Evolutionary conservation across 2,888 invertebrate genomes (phyloP).

Genomic region (Drosophila siamana): DNA sequence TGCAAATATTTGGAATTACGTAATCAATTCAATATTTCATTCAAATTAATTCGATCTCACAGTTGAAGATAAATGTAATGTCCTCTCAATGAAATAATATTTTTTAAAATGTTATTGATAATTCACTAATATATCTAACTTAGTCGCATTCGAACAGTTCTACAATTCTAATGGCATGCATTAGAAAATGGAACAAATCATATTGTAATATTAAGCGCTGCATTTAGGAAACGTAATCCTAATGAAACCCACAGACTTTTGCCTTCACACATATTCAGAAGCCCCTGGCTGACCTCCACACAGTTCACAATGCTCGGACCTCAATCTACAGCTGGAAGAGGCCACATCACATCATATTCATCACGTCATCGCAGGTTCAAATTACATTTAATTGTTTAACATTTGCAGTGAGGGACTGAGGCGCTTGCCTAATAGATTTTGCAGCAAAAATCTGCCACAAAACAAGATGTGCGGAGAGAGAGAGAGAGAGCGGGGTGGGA

Average conservation of each 20-base stretch:
- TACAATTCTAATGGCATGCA: neutral
- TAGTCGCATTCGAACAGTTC: neutral
- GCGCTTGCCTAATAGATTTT: conserved; percentile 35
- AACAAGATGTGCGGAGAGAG: conserved; percentile 26
- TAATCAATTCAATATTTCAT: too few species aligned
- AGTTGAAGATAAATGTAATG: too few species aligned
- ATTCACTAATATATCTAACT: too few species aligned
- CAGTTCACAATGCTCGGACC: conserved; percentile 9
- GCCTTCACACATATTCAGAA: neutral
- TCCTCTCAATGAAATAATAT: too few species aligned
- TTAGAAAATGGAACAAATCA: neutral
- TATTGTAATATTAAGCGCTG: neutral
- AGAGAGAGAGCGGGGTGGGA: neutral
- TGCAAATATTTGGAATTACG: too few species aligned
- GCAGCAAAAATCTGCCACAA: conserved; percentile 31
- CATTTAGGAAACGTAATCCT: neutral
- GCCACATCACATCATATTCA: conserved; percentile 39
- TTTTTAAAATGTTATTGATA: too few species aligned
- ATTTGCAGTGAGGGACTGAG: conserved; percentile 38
- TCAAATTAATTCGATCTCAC: too few species aligned
- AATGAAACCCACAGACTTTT: conserved; percentile 4
- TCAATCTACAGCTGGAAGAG: conserved; percentile 3
- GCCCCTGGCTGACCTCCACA: conserved; percentile 22
- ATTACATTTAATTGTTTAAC: conserved; percentile 75
- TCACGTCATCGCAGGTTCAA: conserved; percentile 57